phyloP scores from a whole-genome alignment of 2,113 vertebrate genomes.

The Gavialis gangeticus region DNA sequence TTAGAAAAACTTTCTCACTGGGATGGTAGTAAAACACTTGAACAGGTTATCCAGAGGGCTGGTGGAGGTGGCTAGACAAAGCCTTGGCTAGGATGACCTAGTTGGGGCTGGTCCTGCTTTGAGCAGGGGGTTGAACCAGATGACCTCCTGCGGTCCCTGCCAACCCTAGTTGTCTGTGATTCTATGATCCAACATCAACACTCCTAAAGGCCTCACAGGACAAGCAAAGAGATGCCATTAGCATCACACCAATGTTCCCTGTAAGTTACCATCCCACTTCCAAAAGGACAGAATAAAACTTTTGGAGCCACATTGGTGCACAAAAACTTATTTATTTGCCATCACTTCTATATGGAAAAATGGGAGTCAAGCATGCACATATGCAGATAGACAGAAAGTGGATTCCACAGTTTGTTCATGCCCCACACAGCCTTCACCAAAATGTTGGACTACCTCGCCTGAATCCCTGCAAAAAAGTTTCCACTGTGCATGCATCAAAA shows the following conservation, averaged over 20 bases:
- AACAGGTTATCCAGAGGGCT: too few species aligned
- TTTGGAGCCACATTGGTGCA: not conserved
- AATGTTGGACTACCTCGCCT: not conserved
- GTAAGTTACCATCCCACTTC: not conserved
- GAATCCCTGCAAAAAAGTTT: constrained; percentile 3
- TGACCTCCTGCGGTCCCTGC: too few species aligned
- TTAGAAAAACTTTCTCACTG: too few species aligned
- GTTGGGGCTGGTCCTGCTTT: too few species aligned
- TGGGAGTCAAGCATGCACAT: not conserved
- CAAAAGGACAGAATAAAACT: not conserved
- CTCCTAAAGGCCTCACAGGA: not conserved
- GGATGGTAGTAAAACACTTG: too few species aligned
- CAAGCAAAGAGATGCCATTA: not conserved
- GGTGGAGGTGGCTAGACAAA: too few species aligned
- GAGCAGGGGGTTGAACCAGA: too few species aligned
- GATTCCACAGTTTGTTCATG: not conserved
- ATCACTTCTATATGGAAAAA: not conserved
- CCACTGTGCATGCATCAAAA: constrained; percentile 50
- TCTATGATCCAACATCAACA: not conserved
- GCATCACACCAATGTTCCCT: not conserved
- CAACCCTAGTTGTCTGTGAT: too few species aligned
- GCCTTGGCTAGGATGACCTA: too few species aligned
- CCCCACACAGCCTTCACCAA: not conserved
- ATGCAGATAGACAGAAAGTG: not conserved
- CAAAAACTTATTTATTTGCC: not conserved